A percentile compares a stretch with the other conserved stretches of the same genome.
Conservation (phyloP, 2,888 invertebrate species). For the Coenonympha glycerion region DNA sequence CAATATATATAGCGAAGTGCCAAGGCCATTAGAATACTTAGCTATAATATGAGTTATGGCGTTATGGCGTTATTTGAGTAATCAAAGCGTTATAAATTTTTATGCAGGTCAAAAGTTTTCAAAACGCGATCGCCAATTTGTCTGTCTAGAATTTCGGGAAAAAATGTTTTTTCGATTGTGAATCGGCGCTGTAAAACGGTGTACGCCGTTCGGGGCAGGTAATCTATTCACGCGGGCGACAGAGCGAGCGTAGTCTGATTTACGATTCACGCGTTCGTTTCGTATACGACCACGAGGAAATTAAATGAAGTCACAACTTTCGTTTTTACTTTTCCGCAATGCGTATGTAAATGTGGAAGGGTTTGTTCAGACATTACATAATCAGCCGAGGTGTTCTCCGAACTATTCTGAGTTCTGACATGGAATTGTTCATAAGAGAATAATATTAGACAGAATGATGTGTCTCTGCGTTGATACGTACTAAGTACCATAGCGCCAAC, state of each 20-base stretch:
- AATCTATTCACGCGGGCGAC: neutral
- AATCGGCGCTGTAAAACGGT: neutral
- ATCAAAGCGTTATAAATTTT: neutral
- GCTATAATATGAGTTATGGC: no score
- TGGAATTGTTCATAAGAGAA: no score
- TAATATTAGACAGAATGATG: no score
- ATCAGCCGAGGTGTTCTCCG: no score
- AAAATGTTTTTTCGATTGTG: neutral
- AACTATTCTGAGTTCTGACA: no score
- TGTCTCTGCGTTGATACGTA: no score
- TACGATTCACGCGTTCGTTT: neutral
- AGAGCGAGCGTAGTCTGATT: neutral
- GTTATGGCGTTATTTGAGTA: no score
- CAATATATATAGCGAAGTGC: no score
- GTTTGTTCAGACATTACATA: no score
- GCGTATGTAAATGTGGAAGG: conserved; percentile 18
- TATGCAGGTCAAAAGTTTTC: neutral
- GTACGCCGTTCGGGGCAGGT: no score
- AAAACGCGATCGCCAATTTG: neutral
- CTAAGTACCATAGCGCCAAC: no score
- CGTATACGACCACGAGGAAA: conserved; percentile 2
- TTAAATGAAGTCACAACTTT: conserved; percentile 7
- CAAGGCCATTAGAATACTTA: no score
- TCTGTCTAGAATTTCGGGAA: neutral
- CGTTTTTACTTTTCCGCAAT: conserved; percentile 20